Base-by-base conservation (phyloP, 2,113 vertebrate genomes). In the Tyto alba region DNA sequence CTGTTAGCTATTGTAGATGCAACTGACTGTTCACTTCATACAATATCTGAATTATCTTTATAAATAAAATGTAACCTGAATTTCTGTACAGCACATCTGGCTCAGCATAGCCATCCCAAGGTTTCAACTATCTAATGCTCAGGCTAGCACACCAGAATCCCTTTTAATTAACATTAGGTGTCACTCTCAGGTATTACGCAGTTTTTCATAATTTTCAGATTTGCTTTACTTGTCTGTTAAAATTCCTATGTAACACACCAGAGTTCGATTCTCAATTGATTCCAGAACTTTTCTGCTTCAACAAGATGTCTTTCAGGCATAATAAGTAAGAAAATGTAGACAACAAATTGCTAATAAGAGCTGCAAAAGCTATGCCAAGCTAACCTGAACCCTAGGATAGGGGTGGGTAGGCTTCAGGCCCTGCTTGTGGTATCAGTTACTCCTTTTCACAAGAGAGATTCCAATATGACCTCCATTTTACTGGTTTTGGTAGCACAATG, bases 1-100 rank as follows among this genome's bases (percentile, higher is more conserved):
- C 76, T 86, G 45, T 36, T 90, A 52, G 36, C 57, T 90, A 6
- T 45, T 69, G 34, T 15, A 45, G 79, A 36, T 69, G 63, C 1
- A 8, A 60, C 75, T 90, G 34, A 19, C 41, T 67, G 23, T 27
- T 83, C n/a, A 7, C 47, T 69, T 83, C 67, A 45, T 34, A 55
- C 7, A 7, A 1, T 52, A 48, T n/a, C 83, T 88, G 62, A 50
- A 38, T 53, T 82, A 11, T 13, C 78, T 9, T 36, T 32, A 2
- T 43, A 68, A 29, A 1, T 73, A 27, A 55, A 81, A 48, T 11
- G 13, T 7, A 45, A 48, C n/a, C 74, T 79, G 74, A 29, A 13
- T 83, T 72, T 32, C 62, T 0, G 0, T 22, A 8, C 5, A 43
- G 48, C 6, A 16, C 47, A 8, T 6, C 26, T 30, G 41, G n/a